Evolutionary conservation across 2,113 vertebrate genomes (phyloP).

Genomic region (Cricetomys ansorgei): DNA sequence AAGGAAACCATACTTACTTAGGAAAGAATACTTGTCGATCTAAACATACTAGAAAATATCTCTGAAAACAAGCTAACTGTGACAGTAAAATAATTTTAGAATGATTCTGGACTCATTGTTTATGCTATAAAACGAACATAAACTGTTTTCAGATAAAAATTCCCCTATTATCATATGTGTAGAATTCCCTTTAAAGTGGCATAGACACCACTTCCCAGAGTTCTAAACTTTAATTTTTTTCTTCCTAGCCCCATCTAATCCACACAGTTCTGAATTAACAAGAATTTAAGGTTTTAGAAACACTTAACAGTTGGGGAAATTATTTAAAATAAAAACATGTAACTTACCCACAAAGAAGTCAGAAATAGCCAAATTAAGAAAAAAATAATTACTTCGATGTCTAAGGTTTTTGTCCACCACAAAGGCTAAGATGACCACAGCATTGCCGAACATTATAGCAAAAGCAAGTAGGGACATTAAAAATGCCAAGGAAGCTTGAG

Average conservation of each 20-base stretch:
- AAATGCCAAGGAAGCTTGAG: constrained; percentile 85
- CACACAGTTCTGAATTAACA: constrained; percentile 52
- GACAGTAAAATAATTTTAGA: constrained; percentile 4
- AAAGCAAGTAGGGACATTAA: constrained; percentile 90
- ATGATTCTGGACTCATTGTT: not conserved
- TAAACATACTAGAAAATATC: constrained; percentile 25
- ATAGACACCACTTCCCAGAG: not conserved
- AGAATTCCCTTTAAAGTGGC: not conserved
- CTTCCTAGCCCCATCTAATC: not conserved
- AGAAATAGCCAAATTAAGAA: constrained; percentile 94
- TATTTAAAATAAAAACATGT: constrained; percentile 47
- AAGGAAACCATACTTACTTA: not conserved
- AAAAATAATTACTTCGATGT: constrained; percentile 92
- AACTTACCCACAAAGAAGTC: constrained; percentile 96
- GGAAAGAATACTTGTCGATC: not conserved
- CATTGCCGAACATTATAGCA: constrained; percentile 91
- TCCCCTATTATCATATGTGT: not conserved
- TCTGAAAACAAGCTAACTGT: constrained; percentile 31
- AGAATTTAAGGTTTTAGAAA: constrained; percentile 51
- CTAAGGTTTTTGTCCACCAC: constrained; percentile 93
- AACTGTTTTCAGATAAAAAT: constrained; percentile 1
- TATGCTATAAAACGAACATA: constrained; percentile 43
- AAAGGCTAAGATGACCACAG: constrained; percentile 92
- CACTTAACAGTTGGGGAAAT: constrained; percentile 17
- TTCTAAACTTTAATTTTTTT: not conserved